These are phyloP conservation scores for Microplitis manilae DNA, from an alignment of 2,888 invertebrate genomes.

Conservation along the genomic window DNA sequence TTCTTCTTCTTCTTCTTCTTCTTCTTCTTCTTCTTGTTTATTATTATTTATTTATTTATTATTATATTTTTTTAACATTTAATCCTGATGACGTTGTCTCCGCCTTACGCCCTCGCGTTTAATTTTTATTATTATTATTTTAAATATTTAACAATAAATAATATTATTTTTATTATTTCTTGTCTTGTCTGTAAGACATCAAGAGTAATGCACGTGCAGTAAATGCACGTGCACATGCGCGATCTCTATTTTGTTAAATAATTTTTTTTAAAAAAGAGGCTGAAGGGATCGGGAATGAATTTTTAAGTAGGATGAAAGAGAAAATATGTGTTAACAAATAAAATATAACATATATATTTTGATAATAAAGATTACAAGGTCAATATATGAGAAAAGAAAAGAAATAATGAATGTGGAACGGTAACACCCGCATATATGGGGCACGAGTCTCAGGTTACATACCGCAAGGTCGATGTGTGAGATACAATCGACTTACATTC, in stretches of 20 bases:
- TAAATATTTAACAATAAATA: too few species aligned
- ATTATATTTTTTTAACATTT: too few species aligned
- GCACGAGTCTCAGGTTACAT: slow-evolving; percentile 61
- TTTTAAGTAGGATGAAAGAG: neutral
- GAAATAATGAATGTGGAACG: slow-evolving; percentile 20
- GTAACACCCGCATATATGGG: slow-evolving; percentile 59
- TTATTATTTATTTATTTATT: neutral
- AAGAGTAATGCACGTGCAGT: slow-evolving; percentile 23
- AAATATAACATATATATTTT: neutral
- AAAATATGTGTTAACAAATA: slow-evolving; percentile 29
- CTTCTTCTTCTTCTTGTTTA: slow-evolving; percentile 17
- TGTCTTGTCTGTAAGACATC: too few species aligned
- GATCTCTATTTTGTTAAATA: neutral
- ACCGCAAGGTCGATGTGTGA: slow-evolving; percentile 60
- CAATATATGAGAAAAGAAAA: neutral
- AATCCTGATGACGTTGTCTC: neutral
- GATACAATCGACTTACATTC: slow-evolving; percentile 52
- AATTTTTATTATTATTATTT: neutral
- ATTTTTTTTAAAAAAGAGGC: too few species aligned
- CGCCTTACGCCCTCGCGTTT: neutral
- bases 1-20: slow-evolving; percentile 13
- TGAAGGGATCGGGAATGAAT: too few species aligned
- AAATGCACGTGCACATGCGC: slow-evolving; percentile 25
- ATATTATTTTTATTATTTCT: too few species aligned
- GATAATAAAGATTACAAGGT: neutral